Conservation (phyloP, 2,888 invertebrate species). For the Dione juno region DNA sequence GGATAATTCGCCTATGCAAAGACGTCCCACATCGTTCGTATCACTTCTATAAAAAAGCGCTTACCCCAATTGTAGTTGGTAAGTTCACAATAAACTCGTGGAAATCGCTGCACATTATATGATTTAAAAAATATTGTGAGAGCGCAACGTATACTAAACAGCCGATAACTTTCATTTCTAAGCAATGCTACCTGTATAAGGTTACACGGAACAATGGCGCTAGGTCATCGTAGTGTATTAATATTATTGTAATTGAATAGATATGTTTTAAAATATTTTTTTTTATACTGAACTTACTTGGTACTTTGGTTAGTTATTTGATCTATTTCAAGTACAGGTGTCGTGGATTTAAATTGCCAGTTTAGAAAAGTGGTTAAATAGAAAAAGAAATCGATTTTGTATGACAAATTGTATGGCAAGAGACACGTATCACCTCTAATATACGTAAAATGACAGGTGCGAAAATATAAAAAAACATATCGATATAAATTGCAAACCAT, state of each 20-base stretch:
- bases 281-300: neutral
- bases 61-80: conserved; percentile 40
- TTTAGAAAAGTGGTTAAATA: too few species aligned
- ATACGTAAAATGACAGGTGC: too few species aligned
- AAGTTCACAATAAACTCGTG: conserved; percentile 30
- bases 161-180: conserved; percentile 31
- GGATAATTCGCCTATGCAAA: too few species aligned
- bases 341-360: too few species aligned
- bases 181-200: neutral
- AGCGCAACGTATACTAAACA: conserved; percentile 26
- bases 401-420: too few species aligned
- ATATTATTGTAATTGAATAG: conserved; percentile 30
- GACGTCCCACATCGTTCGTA: too few species aligned
- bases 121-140: conserved; percentile 26
- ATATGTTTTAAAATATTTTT: conserved; percentile 14
- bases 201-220: conserved; percentile 9
- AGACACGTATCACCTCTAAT: too few species aligned
- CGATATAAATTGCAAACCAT: too few species aligned
- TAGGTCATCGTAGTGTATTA: neutral
- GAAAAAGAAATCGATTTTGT: too few species aligned
- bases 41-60: neutral
- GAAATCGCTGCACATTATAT: conserved; percentile 27
- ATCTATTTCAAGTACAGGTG: too few species aligned
- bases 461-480: too few species aligned
- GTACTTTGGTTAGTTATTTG: too few species aligned